Percentiles rank a stretch among this genome's conserved stretches.
Conservation (phyloP, 1,140 invertebrate genomes). For the Lucilia sericata region DNA sequence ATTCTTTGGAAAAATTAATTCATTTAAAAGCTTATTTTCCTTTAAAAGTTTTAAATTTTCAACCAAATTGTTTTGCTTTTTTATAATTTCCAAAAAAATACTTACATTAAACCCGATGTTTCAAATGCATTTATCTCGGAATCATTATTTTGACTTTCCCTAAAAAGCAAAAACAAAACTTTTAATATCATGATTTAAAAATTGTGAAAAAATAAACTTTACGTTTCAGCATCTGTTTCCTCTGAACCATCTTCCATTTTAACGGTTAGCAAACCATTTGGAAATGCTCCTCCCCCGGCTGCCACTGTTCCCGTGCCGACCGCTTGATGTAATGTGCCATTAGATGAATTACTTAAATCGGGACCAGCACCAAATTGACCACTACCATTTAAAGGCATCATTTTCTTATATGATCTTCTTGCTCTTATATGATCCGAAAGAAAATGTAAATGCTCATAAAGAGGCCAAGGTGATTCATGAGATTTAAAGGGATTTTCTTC, state of each 20-base stretch:
- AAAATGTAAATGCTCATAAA: conserved; percentile 64
- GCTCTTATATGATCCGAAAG: conserved; percentile 63
- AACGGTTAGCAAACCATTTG: conserved; percentile 45
- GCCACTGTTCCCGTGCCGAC: conserved; percentile 47
- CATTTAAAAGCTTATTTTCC: no score
- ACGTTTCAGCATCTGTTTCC: conserved; percentile 45
- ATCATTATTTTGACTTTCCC: conserved; percentile 40
- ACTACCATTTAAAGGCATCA: conserved; percentile 40
- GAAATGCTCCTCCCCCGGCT: conserved; percentile 11
- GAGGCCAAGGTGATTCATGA: conserved; percentile 61
- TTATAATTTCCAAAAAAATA: not conserved
- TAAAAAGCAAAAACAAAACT: conserved; percentile 5
- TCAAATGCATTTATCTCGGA: conserved; percentile 25
- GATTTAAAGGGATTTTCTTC: conserved; percentile 48
- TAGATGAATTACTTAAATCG: conserved; percentile 24
- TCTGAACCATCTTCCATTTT: conserved; percentile 47
- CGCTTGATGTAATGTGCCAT: conserved; percentile 47
- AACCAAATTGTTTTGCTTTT: no score
- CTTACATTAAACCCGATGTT: conserved; percentile 1
- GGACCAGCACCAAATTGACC: not conserved
- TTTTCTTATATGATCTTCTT: conserved; percentile 60
- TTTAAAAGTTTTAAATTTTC: no score
- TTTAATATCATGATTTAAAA: no score
- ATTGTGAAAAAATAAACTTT: conserved; percentile 21
- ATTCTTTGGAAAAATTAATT: no score